Conservation (phyloP, 1,140 invertebrate species). For the Penaeus indicus region DNA sequence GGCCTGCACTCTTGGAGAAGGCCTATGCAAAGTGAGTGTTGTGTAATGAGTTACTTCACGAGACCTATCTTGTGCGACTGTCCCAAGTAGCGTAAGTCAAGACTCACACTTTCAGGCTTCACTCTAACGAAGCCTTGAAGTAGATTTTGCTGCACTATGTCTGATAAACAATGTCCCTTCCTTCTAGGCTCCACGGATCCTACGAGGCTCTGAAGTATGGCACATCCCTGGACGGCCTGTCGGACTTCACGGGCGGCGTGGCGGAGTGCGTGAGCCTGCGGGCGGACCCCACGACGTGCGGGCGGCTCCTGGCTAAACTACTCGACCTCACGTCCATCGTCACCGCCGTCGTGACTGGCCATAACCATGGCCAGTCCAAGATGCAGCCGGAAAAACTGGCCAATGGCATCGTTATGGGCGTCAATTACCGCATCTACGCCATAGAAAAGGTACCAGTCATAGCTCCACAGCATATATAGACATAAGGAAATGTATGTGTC, state of each 20-base stretch:
- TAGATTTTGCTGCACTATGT: neutral
- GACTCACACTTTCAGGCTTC: too few species aligned
- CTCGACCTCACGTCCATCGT: conserved; percentile 88
- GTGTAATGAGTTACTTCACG: neutral
- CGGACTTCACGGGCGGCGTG: conserved; percentile 90
- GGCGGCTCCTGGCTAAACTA: conserved; percentile 79
- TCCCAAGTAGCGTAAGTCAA: too few species aligned
- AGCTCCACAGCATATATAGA: neutral
- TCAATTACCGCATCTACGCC: conserved; percentile 84
- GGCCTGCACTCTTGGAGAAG: conserved; percentile 96
- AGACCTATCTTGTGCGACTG: too few species aligned
- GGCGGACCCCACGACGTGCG: conserved; percentile 78
- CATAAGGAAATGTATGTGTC: too few species aligned
- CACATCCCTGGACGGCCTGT: conserved; percentile 86
- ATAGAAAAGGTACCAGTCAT: conserved; percentile 80
- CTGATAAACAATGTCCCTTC: neutral
- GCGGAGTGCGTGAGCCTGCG: conserved; percentile 81
- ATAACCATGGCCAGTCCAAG: conserved; percentile 11
- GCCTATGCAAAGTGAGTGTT: conserved; percentile 95
- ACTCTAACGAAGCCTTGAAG: neutral
- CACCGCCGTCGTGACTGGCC: conserved; percentile 78
- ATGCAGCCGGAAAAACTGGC: conserved; percentile 77
- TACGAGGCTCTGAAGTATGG: conserved; percentile 97
- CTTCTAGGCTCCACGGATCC: conserved; percentile 89
- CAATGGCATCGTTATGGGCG: conserved; percentile 84